Percentiles rank a stretch among this genome's conserved stretches.
These are phyloP conservation scores for Agrotis ipsilon DNA, from an alignment of 2,888 invertebrate species.

Conservation along the genomic window DNA sequence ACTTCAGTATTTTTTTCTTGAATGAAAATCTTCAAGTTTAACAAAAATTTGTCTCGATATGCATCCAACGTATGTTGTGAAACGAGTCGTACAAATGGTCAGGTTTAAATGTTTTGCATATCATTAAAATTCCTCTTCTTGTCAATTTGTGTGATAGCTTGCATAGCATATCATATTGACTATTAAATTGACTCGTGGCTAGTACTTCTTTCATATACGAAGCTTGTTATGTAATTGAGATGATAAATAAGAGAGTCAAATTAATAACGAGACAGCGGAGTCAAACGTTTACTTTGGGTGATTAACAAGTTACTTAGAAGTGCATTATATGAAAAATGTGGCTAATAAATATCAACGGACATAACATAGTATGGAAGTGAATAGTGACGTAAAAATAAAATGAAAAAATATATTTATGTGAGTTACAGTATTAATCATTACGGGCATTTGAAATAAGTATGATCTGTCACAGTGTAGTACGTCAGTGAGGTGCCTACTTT, in stretches of 20 bases:
- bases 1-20: neutral
- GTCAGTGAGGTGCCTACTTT: constrained; percentile 77
- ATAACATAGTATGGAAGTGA: constrained; percentile 37
- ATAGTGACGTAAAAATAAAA: constrained; percentile 54
- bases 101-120: constrained; percentile 46
- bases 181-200: constrained; percentile 40
- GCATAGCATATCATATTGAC: constrained; percentile 47
- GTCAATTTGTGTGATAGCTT: constrained; percentile 43
- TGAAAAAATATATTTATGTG: constrained; percentile 55
- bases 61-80: constrained; percentile 34
- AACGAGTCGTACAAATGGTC: constrained; percentile 33
- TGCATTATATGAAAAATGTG: constrained; percentile 54
- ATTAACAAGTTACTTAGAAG: constrained; percentile 42
- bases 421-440: constrained; percentile 55
- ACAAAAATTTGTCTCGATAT: constrained; percentile 15
- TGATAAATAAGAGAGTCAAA: constrained; percentile 57
- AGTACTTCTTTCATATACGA: constrained; percentile 41
- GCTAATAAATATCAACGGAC: constrained; percentile 52
- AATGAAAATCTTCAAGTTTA: constrained; percentile 30
- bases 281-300: constrained; percentile 36
- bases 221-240: constrained; percentile 55
- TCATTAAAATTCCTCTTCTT: constrained; percentile 54
- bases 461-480: constrained; percentile 68
- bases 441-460: constrained; percentile 55
- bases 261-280: constrained; percentile 43